phyloP scores from a whole-genome alignment of 1,140 invertebrate genomes.

The Zaprionus gabonicus region DNA sequence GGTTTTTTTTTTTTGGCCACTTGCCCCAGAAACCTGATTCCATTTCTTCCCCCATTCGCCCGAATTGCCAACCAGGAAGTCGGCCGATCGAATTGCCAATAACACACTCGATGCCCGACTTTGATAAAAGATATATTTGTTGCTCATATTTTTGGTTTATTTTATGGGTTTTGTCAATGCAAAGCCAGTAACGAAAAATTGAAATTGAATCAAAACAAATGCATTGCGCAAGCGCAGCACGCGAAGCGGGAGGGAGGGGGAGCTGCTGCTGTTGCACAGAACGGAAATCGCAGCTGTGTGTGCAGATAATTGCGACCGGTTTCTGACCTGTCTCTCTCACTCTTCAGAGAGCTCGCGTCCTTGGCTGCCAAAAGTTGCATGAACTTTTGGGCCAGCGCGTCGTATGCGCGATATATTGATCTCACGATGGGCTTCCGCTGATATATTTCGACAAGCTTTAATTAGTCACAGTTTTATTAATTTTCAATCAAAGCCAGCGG shows the following conservation, averaged over 20 bases:
- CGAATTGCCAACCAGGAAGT: constrained; percentile 63
- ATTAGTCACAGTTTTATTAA: neutral
- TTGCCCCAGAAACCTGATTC: constrained; percentile 75
- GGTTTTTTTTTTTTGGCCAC: constrained; percentile 47
- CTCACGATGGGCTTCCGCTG: constrained; percentile 14
- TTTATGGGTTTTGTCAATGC: constrained; percentile 64
- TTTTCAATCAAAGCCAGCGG: neutral
- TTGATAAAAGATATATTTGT: constrained; percentile 34
- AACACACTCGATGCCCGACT: constrained; percentile 48
- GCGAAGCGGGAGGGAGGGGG: neutral
- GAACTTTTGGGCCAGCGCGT: constrained; percentile 38
- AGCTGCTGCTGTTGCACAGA: constrained; percentile 12
- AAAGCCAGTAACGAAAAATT: constrained; percentile 26
- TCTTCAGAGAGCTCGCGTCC: constrained; percentile 36
- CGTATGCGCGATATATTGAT: constrained; percentile 40
- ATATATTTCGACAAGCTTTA: neutral
- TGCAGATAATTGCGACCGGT: constrained; percentile 43
- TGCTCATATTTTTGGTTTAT: constrained; percentile 43
- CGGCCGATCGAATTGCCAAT: constrained; percentile 54
- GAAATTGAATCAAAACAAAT: neutral
- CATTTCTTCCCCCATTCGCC: constrained; percentile 37
- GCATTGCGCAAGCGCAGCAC: constrained; percentile 28
- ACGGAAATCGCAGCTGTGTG: constrained; percentile 45
- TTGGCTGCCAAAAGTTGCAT: constrained; percentile 54
- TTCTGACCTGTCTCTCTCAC: constrained; percentile 25